These are phyloP conservation scores for Pemphigus obesinymphae DNA, from an alignment of 1,140 invertebrate species.

Conservation along the genomic window DNA sequence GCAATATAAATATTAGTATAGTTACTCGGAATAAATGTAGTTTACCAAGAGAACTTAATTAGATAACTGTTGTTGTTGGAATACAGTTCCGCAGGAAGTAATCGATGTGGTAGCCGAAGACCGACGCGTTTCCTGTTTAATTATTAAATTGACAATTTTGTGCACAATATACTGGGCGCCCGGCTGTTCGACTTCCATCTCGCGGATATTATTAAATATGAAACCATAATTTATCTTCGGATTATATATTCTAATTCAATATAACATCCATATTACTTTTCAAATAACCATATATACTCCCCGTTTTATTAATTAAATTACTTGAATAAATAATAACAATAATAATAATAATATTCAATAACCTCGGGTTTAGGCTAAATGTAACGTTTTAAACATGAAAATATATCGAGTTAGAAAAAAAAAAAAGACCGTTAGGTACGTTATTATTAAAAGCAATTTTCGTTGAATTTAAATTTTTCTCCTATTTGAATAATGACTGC, in stretches of 20 bases:
- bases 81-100: background rate
- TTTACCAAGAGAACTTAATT: background rate
- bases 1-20: too few relatives aligned
- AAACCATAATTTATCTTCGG: too few relatives aligned
- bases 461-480: background rate
- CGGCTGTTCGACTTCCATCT: background rate
- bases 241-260: too few relatives aligned
- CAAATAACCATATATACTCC: too few relatives aligned
- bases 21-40: too few relatives aligned
- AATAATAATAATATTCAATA: too few relatives aligned
- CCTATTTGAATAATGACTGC: background rate
- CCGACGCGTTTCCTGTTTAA: background rate
- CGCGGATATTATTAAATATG: background rate
- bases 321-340: too few relatives aligned
- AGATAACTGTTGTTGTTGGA: conserved; percentile 15
- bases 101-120: background rate
- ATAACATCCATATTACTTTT: too few relatives aligned
- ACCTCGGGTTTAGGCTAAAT: too few relatives aligned
- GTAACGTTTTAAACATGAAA: too few relatives aligned
- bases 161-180: background rate
- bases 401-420: too few relatives aligned
- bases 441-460: background rate
- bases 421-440: background rate
- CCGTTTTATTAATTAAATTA: too few relatives aligned
- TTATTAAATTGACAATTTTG: background rate